Conservation (phyloP, 2,113 vertebrate genomes). For the Laticauda laticaudata region DNA sequence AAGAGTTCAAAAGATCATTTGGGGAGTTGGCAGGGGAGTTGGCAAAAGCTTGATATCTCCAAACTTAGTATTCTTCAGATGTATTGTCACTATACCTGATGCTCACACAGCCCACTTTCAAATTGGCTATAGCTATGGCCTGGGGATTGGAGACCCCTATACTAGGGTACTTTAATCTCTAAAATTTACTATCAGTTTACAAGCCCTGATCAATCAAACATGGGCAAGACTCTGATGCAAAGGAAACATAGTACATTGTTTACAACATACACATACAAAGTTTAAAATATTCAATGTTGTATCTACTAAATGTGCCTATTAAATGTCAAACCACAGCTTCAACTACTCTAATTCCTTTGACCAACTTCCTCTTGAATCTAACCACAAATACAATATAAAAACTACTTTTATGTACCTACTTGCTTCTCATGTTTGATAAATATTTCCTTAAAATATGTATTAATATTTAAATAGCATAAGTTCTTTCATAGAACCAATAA, state of each 20-base stretch:
- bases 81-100: background rate
- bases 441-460: background rate
- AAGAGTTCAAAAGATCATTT: background rate
- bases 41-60: background rate
- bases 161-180: background rate
- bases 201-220: background rate
- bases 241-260: background rate
- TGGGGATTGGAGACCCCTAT: background rate
- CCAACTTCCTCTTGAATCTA: background rate
- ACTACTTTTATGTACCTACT: background rate
- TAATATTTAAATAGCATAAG: background rate
- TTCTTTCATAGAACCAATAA: background rate
- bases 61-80: background rate
- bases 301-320: background rate
- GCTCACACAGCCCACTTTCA: no score
- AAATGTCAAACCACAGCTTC: background rate
- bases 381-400: background rate
- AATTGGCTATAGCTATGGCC: no score
- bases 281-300: background rate
- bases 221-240: background rate
- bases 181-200: background rate
- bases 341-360: background rate
- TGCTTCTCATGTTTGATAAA: background rate
- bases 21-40: background rate
- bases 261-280: no score